A percentile compares a stretch with the other conserved stretches of the same genome.
These are phyloP conservation scores for Apomyelois bistriatella DNA, from an alignment of 2,888 invertebrate genomes.

Conservation along the genomic window DNA sequence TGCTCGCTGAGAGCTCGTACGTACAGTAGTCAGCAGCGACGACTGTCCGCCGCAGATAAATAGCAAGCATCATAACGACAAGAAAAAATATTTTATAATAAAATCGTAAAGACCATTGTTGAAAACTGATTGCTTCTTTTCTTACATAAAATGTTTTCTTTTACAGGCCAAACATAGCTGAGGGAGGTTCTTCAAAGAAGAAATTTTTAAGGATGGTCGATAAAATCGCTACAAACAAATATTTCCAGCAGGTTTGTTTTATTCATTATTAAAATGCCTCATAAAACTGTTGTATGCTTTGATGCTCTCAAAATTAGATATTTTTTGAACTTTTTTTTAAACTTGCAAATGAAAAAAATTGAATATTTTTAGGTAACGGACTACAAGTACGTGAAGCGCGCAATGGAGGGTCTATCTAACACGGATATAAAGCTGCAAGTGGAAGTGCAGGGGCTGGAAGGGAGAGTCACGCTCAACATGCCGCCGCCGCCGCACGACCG, in stretches of 20 bases:
- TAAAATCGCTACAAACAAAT: conserved; percentile 90
- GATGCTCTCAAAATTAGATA: too few relatives aligned
- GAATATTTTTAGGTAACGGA: conserved; percentile 84
- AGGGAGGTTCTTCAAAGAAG: conserved; percentile 78
- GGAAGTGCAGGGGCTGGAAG: conserved; percentile 88
- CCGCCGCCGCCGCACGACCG: conserved; percentile 95
- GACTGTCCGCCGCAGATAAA: too few relatives aligned
- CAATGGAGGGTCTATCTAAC: conserved; percentile 94
- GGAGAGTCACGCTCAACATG: conserved; percentile 89
- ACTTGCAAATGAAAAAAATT: not conserved
- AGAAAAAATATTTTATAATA: too few relatives aligned
- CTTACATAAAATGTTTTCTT: conserved; percentile 13
- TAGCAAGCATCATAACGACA: too few relatives aligned
- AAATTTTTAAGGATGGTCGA: conserved; percentile 91
- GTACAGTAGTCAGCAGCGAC: conserved; percentile 18
- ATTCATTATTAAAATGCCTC: not conserved
- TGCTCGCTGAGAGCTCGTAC: conserved; percentile 29
- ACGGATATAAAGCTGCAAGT: conserved; percentile 92
- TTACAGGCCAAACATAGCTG: conserved; percentile 56
- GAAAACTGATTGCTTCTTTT: too few relatives aligned
- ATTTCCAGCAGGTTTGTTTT: conserved; percentile 86
- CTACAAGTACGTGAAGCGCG: conserved; percentile 90
- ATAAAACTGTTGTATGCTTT: not conserved
- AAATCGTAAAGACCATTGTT: too few relatives aligned
- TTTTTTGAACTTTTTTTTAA: too few relatives aligned